Percentiles rank a stretch among this genome's conserved stretches.
Conservation (phyloP, 30 jellyfish, hydroid and myxozoan species). For the Hydra vulgaris region DNA sequence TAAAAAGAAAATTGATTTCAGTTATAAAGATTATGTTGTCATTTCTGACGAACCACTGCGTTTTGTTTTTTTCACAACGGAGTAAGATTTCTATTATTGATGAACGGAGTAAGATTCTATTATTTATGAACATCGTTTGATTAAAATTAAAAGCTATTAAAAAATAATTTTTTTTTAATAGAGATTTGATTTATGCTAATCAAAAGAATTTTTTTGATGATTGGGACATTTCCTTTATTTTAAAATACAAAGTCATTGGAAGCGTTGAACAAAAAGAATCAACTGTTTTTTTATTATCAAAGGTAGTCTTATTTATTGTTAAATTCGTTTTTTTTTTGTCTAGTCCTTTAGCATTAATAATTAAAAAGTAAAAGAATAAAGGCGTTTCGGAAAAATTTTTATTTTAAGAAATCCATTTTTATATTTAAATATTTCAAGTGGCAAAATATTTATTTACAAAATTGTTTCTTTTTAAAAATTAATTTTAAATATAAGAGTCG, state of each 20-base stretch:
- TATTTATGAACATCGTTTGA: neutral
- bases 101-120: neutral
- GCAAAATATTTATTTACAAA: no score
- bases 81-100: neutral
- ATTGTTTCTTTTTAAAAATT: no score
- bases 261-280: neutral
- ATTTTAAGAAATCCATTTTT: no score
- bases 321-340: neutral
- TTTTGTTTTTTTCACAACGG: conserved; percentile 11
- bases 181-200: neutral
- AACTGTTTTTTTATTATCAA: neutral
- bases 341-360: neutral
- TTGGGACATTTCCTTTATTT: neutral
- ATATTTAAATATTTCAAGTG: no score
- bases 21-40: conserved; percentile 25
- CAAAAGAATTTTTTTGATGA: conserved; percentile 17
- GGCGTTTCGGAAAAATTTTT: no score
- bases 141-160: neutral
- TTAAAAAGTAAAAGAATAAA: neutral
- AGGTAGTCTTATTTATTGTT: neutral
- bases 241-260: neutral
- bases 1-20: conserved; percentile 16
- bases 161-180: neutral
- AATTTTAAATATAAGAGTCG: no score
- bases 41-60: conserved; percentile 3